Conservation (phyloP, 2,888 invertebrate genomes). For the Sceliomorpha sp. region DNA sequence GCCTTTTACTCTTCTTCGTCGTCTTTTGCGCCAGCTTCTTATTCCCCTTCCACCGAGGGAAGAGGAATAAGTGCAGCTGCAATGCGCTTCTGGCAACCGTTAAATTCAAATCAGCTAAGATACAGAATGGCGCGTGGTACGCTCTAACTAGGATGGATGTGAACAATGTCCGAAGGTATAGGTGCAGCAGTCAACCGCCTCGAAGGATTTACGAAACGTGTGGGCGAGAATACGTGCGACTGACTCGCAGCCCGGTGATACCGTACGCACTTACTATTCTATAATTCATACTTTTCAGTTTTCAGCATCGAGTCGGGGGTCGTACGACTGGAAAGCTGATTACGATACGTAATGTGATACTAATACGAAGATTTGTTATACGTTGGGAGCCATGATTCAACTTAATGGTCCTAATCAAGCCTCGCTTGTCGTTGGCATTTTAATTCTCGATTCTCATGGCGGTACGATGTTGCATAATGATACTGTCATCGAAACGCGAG, state of each 20-base stretch:
- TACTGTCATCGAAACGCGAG: slow-evolving; percentile 6
- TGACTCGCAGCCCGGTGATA: slow-evolving; percentile 31
- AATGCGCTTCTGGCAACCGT: slow-evolving; percentile 66
- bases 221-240: slow-evolving; percentile 58
- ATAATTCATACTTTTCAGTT: slow-evolving; percentile 35
- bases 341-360: slow-evolving; percentile 27
- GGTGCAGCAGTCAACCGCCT: slow-evolving; percentile 15
- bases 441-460: background rate
- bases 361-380: slow-evolving; percentile 31
- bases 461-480: slow-evolving; percentile 12
- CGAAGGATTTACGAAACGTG: slow-evolving; percentile 55
- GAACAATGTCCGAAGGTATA: slow-evolving; percentile 35
- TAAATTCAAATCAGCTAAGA: slow-evolving; percentile 72
- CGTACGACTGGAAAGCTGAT: slow-evolving; percentile 23
- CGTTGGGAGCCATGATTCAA: slow-evolving; percentile 21
- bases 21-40: too few species aligned
- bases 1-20: too few species aligned
- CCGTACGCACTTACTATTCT: slow-evolving; percentile 9
- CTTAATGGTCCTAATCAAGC: slow-evolving; percentile 18
- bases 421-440: slow-evolving; percentile 8
- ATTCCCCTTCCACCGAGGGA: slow-evolving; percentile 1
- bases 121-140: slow-evolving; percentile 63
- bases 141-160: slow-evolving; percentile 68
- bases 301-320: background rate
- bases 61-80: slow-evolving; percentile 44